A percentile compares a stretch with the other conserved stretches of the same genome.
These are phyloP conservation scores for Papilio dardanus DNA, from an alignment of 1,140 invertebrate genomes.

Conservation along the genomic window DNA sequence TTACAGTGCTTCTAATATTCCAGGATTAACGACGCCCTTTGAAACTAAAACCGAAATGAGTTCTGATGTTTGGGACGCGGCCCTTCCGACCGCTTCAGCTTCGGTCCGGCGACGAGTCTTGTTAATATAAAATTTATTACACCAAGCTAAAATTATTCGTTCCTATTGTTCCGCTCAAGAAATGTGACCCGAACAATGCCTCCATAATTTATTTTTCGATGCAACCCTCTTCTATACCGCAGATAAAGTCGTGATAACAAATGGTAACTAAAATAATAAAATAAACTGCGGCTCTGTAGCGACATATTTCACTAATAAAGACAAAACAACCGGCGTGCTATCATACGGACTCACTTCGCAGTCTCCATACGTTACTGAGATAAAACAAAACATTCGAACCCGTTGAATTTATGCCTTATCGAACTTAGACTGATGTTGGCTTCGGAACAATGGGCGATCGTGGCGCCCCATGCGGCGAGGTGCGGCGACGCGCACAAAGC, in stretches of 20 bases:
- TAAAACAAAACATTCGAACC: constrained; percentile 79
- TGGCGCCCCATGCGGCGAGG: constrained; percentile 77
- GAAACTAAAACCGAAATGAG: constrained; percentile 75
- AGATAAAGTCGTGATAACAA: constrained; percentile 82
- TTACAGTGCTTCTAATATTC: constrained; percentile 69
- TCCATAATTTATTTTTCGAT: constrained; percentile 81
- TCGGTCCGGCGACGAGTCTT: constrained; percentile 56
- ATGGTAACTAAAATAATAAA: constrained; percentile 82
- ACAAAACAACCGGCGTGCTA: constrained; percentile 74
- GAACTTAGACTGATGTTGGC: constrained; percentile 67
- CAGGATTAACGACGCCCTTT: constrained; percentile 71
- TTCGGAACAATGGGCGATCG: constrained; percentile 76
- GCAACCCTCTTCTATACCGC: constrained; percentile 71
- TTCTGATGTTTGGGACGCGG: constrained; percentile 40
- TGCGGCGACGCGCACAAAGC: constrained; percentile 45
- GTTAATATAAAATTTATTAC: constrained; percentile 77
- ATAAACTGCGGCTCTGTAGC: constrained; percentile 70
- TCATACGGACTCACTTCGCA: constrained; percentile 80
- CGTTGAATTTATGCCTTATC: constrained; percentile 80
- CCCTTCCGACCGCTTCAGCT: constrained; percentile 37
- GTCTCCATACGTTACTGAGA: constrained; percentile 81
- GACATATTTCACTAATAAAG: constrained; percentile 82
- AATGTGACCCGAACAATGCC: constrained; percentile 74
- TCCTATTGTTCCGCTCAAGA: constrained; percentile 74
- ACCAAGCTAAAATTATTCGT: constrained; percentile 68